phyloP scores from a whole-genome alignment of 2,888 invertebrate genomes.

The Drosophila dives region DNA sequence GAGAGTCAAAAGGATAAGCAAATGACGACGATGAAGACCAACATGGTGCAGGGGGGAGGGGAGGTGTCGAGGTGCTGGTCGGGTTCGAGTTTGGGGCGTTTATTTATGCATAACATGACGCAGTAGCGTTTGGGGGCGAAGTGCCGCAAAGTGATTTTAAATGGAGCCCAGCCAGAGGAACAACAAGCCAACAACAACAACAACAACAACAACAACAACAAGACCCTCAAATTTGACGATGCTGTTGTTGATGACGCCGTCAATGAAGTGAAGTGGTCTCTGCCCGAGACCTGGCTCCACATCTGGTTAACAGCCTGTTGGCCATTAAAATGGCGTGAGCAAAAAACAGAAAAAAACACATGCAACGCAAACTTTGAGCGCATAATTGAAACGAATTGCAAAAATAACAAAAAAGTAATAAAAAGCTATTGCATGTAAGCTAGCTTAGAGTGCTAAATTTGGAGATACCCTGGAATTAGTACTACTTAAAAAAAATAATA shows the following conservation, averaged over 20 bases:
- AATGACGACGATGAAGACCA: constrained; percentile 57
- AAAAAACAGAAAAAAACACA: constrained; percentile 10
- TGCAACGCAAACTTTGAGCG: constrained; percentile 20
- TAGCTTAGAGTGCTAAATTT: neutral
- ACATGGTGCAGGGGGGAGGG: neutral
- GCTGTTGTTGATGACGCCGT: constrained; percentile 47
- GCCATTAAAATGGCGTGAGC: constrained; percentile 42
- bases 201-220: constrained; percentile 11
- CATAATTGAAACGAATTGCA: constrained; percentile 29
- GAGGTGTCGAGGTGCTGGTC: constrained; percentile 19
- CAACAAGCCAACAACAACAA: constrained; percentile 42
- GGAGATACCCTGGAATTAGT: neutral
- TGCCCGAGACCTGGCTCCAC: constrained; percentile 18
- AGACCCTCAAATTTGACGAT: constrained; percentile 68
- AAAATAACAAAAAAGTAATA: neutral
- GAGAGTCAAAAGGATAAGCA: constrained; percentile 67
- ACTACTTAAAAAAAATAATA: neutral
- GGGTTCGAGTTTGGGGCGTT: constrained; percentile 46
- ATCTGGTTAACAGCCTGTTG: constrained; percentile 34
- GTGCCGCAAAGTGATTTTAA: constrained; percentile 82
- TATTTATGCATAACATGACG: constrained; percentile 83
- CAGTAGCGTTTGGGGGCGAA: constrained; percentile 38
- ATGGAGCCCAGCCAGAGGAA: constrained; percentile 57
- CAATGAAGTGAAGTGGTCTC: constrained; percentile 28
- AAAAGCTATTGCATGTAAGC: neutral